Conservation (phyloP, 2,113 vertebrate species). For the Bettongia penicillata region DNA sequence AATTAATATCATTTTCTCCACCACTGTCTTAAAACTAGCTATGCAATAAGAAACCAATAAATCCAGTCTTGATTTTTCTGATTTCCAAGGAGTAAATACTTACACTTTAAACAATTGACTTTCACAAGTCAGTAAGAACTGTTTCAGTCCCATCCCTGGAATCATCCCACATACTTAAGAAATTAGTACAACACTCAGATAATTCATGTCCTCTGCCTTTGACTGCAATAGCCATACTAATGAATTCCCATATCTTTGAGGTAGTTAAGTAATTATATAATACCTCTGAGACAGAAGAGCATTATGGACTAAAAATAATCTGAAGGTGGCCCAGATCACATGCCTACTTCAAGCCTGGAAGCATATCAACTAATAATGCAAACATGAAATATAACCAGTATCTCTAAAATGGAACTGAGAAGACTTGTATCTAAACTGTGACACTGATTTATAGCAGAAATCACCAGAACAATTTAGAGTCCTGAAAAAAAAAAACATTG, state of each 20-base stretch:
- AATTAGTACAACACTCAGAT: no score
- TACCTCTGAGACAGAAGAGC: background rate
- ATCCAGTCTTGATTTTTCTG: background rate
- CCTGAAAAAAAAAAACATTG: background rate
- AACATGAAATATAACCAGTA: background rate
- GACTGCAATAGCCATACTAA: background rate
- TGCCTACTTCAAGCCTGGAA: background rate
- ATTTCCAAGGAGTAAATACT: background rate
- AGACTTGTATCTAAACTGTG: background rate
- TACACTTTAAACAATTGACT: background rate
- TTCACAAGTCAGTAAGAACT: background rate
- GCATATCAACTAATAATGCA: no score
- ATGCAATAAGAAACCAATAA: background rate
- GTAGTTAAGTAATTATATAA: constrained; percentile 6
- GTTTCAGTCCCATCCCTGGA: no score
- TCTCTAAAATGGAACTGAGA: background rate
- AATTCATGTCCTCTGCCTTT: no score
- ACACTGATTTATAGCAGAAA: background rate
- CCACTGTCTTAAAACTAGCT: background rate
- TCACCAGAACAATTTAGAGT: background rate
- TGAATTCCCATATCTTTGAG: background rate
- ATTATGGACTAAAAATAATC: background rate
- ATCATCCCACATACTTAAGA: background rate
- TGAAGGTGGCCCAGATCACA: background rate
- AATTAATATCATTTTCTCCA: background rate